These are phyloP conservation scores for Cinara cedri DNA, from an alignment of 2,888 invertebrate species.

Conservation along the genomic window DNA sequence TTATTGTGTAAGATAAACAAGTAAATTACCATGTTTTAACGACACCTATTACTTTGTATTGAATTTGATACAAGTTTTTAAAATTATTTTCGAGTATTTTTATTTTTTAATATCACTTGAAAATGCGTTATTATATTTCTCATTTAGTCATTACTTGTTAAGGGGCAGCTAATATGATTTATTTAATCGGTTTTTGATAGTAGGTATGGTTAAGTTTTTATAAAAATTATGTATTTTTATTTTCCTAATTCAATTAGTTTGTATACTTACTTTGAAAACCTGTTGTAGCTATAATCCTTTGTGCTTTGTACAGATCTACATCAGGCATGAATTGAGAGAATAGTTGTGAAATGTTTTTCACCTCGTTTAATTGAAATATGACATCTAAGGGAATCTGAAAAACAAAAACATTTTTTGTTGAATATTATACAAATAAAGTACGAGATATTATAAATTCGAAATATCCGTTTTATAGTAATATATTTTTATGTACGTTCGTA, in stretches of 20 bases:
- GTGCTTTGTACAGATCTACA: constrained; percentile 31
- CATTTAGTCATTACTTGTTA: background rate
- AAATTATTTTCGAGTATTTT: background rate
- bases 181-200: background rate
- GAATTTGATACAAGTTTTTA: background rate
- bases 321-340: constrained; percentile 58
- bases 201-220: background rate
- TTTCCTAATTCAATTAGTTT: background rate
- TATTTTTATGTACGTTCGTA: background rate
- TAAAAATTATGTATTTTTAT: background rate
- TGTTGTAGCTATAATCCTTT: constrained; percentile 21
- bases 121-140: background rate
- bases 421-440: too few relatives aligned
- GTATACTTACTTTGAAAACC: constrained; percentile 47
- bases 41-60: background rate
- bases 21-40: background rate
- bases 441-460: background rate
- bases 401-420: background rate
- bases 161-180: background rate
- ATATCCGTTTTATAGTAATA: background rate
- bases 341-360: constrained; percentile 57
- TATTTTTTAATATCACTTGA: background rate
- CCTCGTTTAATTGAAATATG: constrained; percentile 57
- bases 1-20: too few relatives aligned
- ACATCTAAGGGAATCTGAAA: constrained; percentile 59